Evolutionary conservation across 2,797 vertebrate species (phyloP).

Genomic region (Pitangus sulphuratus): DNA sequence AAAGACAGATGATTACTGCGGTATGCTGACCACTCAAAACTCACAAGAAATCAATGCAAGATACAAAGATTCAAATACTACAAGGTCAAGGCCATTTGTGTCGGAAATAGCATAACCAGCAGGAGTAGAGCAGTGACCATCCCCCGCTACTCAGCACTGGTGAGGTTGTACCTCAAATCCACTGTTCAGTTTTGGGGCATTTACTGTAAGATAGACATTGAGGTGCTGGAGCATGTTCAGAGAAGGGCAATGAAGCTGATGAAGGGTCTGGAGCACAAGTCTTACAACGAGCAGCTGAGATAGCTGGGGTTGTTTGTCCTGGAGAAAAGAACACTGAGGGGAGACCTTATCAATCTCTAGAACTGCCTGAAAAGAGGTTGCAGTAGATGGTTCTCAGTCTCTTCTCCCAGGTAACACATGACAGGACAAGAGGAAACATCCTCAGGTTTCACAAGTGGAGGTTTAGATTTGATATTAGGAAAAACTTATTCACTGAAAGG

Average conservation of each 20-base stretch:
- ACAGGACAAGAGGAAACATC: neutral
- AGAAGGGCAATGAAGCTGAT: neutral
- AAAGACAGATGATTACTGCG: neutral
- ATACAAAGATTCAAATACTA: constrained; percentile 2
- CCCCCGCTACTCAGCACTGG: rapidly evolving
- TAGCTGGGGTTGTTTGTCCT: neutral
- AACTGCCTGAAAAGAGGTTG: neutral
- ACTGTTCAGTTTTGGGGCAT: neutral
- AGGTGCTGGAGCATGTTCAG: neutral
- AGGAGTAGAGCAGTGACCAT: rapidly evolving
- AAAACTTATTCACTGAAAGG: neutral
- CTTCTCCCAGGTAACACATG: neutral
- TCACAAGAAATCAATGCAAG: constrained; percentile 44
- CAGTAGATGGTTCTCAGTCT: neutral
- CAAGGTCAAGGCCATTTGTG: constrained; percentile 33
- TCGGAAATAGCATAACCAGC: neutral
- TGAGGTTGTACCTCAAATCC: neutral
- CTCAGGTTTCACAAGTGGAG: neutral
- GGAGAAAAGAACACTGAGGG: neutral
- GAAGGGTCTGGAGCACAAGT: neutral
- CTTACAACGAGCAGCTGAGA: neutral
- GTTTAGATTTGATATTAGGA: neutral
- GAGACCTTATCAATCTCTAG: neutral
- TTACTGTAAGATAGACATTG: neutral
- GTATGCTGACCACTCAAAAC: constrained; percentile 54